Conservation (phyloP, 1,140 invertebrate genomes). For the Drosophila mojavensis region DNA sequence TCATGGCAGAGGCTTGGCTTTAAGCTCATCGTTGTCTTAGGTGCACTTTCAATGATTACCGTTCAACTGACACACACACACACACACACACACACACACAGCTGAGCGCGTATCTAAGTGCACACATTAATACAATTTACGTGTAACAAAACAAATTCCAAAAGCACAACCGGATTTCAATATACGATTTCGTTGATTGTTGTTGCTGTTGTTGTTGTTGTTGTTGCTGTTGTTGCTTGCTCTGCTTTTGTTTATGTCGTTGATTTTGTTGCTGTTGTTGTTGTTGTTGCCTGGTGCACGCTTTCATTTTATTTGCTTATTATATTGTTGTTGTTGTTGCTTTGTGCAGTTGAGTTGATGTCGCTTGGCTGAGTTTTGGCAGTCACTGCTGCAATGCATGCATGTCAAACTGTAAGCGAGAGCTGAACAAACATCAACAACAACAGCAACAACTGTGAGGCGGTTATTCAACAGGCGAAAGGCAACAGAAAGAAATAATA, state of each 20-base stretch:
- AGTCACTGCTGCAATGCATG: conserved; percentile 37
- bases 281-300: conserved; percentile 23
- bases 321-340: conserved; percentile 8
- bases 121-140: conserved; percentile 37
- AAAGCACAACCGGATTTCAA: conserved; percentile 51
- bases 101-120: conserved; percentile 14
- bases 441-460: neutral
- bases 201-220: conserved; percentile 24
- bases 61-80: conserved; percentile 5
- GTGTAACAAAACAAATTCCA: conserved; percentile 38
- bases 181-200: conserved; percentile 44
- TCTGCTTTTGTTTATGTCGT: conserved; percentile 41
- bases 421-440: neutral
- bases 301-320: conserved; percentile 49
- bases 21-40: neutral
- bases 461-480: conserved; percentile 52
- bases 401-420: conserved; percentile 47
- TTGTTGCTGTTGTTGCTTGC: conserved; percentile 17
- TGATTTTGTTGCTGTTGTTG: conserved; percentile 6
- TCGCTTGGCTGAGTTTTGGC: conserved; percentile 44
- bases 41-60: conserved; percentile 22
- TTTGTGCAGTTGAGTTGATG: conserved; percentile 11
- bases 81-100: conserved; percentile 1
- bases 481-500: conserved; percentile 8
- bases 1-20: neutral